Evolutionary conservation across 2,113 vertebrate species (phyloP), one percentile per base, ranked within the genome.

Genomic region (Dascyllus trimaculatus): DNA sequence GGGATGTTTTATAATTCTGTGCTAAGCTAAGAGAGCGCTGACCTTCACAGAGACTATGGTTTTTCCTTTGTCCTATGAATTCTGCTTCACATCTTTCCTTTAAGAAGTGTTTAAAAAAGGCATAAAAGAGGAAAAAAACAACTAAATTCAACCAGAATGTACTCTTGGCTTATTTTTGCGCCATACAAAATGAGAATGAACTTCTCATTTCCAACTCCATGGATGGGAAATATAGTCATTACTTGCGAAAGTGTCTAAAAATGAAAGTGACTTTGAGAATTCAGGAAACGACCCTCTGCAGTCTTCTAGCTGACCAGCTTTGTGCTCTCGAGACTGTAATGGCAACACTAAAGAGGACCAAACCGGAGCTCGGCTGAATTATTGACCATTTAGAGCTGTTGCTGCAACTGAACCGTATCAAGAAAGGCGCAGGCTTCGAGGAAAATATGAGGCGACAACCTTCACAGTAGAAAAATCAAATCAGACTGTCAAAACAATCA

Each of bases 381-480:
- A 29, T n/a, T 71, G 75, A 85, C 46, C 43, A 45, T 53, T 60
- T 24, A 1, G 19, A 40, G n/a, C 56, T 32, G 11, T 48, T 29
- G 18, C 43, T 73, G 25, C 35, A 43, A 25, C 35, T 58, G 9
- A 58, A 78, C 19, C 25, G 9, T 1, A 29, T 46, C 14, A 45
- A 22, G 15, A 58, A 58, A 75, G 17, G 72, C 26, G 63, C 21
- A 67, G 43, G 43, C 29, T 57, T 38, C 7, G 18, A 10, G 71
- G 61, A 63, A 38, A 64, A 40, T 3, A 48, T 13, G 14, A 70
- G 25, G 66, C 11, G 26, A 82, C 40, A 21, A 68, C 74, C 76
- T 88, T 82, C 79, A 84, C 71, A 78, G 67, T 60, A 73, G 51
- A 82, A 64, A 86, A 45, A 60, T 75, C 13, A 66, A 26, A 81